Conservation (phyloP, 2,888 invertebrate genomes). For the Rhagonycha fulva region DNA sequence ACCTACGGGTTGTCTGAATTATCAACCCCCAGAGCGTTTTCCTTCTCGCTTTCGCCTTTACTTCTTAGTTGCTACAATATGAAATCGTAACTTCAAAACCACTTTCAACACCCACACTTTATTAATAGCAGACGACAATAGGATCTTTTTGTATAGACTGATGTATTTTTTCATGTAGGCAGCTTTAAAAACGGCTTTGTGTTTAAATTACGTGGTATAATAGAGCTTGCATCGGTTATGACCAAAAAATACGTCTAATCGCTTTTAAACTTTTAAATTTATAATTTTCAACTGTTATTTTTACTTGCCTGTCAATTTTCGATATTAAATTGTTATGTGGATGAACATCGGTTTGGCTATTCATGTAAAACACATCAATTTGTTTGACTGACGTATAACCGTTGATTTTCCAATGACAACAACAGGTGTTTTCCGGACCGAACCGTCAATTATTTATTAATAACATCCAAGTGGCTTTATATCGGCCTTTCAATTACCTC, state of each 20-base stretch:
- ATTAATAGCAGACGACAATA: conserved; percentile 42
- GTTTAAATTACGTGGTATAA: conserved; percentile 29
- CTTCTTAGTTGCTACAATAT: background rate
- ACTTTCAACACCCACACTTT: conserved; percentile 38
- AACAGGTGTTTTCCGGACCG: conserved; percentile 34
- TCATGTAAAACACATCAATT: conserved; percentile 23
- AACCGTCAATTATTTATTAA: conserved; percentile 32
- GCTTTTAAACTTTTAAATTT: background rate
- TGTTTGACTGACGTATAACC: conserved; percentile 18
- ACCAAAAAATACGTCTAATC: conserved; percentile 10
- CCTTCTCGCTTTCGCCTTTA: conserved; percentile 24
- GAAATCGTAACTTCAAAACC: conserved; percentile 23
- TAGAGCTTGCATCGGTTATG: conserved; percentile 11
- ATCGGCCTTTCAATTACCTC: conserved; percentile 14
- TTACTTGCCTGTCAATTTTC: background rate
- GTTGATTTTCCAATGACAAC: conserved; percentile 32
- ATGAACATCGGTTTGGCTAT: background rate
- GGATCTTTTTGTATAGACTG: conserved; percentile 35
- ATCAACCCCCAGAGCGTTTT: conserved; percentile 34
- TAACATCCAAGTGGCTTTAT: conserved; percentile 22
- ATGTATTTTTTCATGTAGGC: conserved; percentile 33
- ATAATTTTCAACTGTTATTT: background rate
- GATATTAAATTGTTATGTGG: background rate
- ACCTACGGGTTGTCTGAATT: conserved; percentile 36
- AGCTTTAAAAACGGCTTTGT: conserved; percentile 25